Evolutionary conservation across 2,113 vertebrate genomes (phyloP).

Genomic region (Sapajus apella): DNA sequence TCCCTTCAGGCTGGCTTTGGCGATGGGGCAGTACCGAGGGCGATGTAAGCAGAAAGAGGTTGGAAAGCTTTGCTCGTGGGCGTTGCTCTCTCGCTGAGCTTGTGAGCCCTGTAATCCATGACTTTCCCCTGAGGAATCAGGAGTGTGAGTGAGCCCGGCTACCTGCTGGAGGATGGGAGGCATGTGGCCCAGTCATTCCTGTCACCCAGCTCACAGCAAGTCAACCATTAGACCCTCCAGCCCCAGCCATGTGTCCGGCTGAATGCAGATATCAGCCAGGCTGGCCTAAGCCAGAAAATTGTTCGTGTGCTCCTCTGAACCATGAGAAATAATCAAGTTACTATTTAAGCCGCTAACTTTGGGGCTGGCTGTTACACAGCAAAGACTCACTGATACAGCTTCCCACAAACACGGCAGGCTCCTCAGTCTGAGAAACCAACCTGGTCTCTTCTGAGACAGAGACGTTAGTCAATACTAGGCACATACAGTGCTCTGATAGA

Average conservation of each 20-base stretch:
- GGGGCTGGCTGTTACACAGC: not conserved
- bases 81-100: too few species aligned
- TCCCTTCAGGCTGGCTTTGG: too few species aligned
- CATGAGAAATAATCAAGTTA: not conserved
- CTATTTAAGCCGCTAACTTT: not conserved
- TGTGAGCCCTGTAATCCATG: not conserved
- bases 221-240: not conserved
- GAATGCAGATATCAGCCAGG: not conserved
- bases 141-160: not conserved
- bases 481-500: not conserved
- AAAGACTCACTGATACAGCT: too few species aligned
- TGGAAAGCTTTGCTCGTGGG: not conserved
- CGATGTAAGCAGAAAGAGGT: not conserved
- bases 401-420: not conserved
- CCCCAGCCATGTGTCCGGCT: too few species aligned
- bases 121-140: too few species aligned
- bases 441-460: not conserved
- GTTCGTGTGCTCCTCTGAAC: accelerated
- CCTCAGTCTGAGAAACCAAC: not conserved
- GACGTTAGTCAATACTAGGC: not conserved
- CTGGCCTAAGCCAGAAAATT: not conserved
- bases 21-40: accelerated
- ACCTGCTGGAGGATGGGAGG: not conserved
- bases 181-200: not conserved
- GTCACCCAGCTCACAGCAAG: not conserved